Percentiles rank a stretch among this genome's conserved stretches.
These are phyloP conservation scores for Sycophila sp. DNA, from an alignment of 1,140 invertebrate species.

Conservation along the genomic window DNA sequence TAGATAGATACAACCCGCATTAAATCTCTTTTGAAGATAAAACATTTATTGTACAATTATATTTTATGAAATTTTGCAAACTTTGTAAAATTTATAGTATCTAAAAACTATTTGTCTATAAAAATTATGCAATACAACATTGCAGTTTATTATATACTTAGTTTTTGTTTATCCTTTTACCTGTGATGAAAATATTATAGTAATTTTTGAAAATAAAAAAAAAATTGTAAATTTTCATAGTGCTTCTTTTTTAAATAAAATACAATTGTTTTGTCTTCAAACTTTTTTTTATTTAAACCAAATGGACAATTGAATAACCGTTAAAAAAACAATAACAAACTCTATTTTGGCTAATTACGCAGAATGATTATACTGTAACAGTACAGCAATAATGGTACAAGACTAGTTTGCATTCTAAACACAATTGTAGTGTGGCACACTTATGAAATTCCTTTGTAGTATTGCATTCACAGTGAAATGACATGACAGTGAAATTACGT, in stretches of 20 bases:
- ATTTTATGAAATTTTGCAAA: background rate
- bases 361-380: too few relatives aligned
- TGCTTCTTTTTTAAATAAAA: too few relatives aligned
- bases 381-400: background rate
- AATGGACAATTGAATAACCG: too few relatives aligned
- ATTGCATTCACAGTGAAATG: background rate
- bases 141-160: too few relatives aligned
- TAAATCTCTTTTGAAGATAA: background rate
- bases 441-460: constrained; percentile 9
- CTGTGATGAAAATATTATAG: too few relatives aligned
- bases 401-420: background rate
- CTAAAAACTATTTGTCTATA: background rate
- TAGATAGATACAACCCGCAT: background rate
- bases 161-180: too few relatives aligned
- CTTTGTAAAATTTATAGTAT: background rate
- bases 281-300: too few relatives aligned
- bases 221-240: background rate
- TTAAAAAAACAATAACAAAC: too few relatives aligned
- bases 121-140: too few relatives aligned
- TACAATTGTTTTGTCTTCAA: too few relatives aligned
- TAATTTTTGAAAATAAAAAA: background rate
- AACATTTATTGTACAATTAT: background rate
- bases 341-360: too few relatives aligned
- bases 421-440: background rate
- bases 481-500: constrained; percentile 19